A percentile compares a stretch with the other conserved stretches of the same genome.
phyloP scores from a whole-genome alignment of 2,888 invertebrate genomes.

The Choristoneura rosaceana region DNA sequence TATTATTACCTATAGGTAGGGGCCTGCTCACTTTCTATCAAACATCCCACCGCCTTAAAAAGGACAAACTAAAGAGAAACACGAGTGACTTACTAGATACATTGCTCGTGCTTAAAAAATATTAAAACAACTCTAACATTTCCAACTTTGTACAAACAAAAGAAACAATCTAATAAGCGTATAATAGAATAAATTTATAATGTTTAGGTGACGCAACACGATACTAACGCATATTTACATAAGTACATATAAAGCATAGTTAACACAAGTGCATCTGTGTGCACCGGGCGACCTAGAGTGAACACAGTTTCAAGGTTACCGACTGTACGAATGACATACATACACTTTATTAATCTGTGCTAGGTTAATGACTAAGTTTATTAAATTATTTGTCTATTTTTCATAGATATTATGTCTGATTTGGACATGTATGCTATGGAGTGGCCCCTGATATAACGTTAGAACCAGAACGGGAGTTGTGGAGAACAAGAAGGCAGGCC shows the following conservation, averaged over 20 bases:
- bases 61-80: too few relatives aligned
- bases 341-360: constrained; percentile 19
- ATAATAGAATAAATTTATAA: constrained; percentile 16
- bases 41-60: too few relatives aligned
- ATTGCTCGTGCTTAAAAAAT: too few relatives aligned
- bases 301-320: constrained; percentile 35
- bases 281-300: constrained; percentile 36
- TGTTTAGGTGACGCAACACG: constrained; percentile 16
- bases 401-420: too few relatives aligned
- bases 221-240: background rate
- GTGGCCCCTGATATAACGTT: too few relatives aligned
- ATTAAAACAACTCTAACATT: background rate
- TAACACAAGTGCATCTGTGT: constrained; percentile 8
- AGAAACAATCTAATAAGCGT: constrained; percentile 1
- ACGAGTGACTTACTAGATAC: too few relatives aligned
- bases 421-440: too few relatives aligned
- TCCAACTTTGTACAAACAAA: constrained; percentile 4
- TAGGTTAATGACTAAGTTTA: constrained; percentile 19
- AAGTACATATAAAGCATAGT: background rate
- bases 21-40: too few relatives aligned
- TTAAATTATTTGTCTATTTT: too few relatives aligned
- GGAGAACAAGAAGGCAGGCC: too few relatives aligned
- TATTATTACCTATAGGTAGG: too few relatives aligned
- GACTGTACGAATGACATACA: constrained; percentile 27
- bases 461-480: too few relatives aligned